These are phyloP conservation scores for Lucifuga dentata DNA, from an alignment of 2,113 vertebrate species.

Conservation along the genomic window DNA sequence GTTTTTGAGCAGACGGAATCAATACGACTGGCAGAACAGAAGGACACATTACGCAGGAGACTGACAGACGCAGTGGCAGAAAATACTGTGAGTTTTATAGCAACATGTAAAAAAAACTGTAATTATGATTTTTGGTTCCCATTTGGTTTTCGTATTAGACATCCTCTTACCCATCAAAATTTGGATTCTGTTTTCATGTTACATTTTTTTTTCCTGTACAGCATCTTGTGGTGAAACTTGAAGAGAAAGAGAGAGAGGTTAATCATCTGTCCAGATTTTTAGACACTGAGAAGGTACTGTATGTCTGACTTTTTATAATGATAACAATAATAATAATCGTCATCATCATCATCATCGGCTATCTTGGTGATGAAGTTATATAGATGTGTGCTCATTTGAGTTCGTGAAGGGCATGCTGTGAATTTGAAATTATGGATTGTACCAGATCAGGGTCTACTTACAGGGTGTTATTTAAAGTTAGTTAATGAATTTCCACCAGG, in stretches of 20 bases:
- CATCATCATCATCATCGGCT: too few relatives aligned
- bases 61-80: slow-evolving; percentile 87
- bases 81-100: slow-evolving; percentile 83
- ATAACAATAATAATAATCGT: too few relatives aligned
- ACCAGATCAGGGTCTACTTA: too few relatives aligned
- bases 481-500: too few relatives aligned
- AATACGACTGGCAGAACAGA: slow-evolving; percentile 83
- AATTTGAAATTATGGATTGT: too few relatives aligned
- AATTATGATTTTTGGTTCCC: background rate
- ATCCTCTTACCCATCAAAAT: too few relatives aligned
- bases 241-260: slow-evolving; percentile 88
- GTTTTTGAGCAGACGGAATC: slow-evolving; percentile 81
- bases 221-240: slow-evolving; percentile 87
- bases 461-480: too few relatives aligned
- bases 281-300: slow-evolving; percentile 88
- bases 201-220: slow-evolving; percentile 58
- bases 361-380: too few relatives aligned
- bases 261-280: slow-evolving; percentile 81
- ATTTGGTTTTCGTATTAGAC: background rate
- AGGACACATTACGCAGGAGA: slow-evolving; percentile 83
- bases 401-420: too few relatives aligned
- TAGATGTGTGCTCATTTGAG: too few relatives aligned
- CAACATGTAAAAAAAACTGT: background rate
- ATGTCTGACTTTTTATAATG: too few relatives aligned
- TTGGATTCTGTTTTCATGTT: too few relatives aligned